Conservation (phyloP, 1,140 invertebrate species). For the Ceratina australensis region DNA sequence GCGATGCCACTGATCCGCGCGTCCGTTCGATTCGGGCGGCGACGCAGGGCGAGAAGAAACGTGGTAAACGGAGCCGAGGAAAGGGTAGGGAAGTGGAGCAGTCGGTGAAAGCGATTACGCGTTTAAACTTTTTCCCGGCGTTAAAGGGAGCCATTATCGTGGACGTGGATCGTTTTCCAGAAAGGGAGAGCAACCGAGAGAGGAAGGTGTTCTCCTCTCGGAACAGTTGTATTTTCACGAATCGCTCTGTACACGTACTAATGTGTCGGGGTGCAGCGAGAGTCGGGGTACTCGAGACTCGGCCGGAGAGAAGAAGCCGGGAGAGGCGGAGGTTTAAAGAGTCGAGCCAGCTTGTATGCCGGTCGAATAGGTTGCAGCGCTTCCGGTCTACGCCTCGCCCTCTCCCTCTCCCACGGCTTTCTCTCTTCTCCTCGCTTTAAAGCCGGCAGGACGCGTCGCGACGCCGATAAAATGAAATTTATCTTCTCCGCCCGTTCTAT, state of each 20-base stretch:
- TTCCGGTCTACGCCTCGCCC: background rate
- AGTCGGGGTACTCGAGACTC: constrained; percentile 10
- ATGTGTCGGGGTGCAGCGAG: constrained; percentile 22
- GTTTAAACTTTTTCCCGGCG: constrained; percentile 22
- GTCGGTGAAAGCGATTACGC: constrained; percentile 15
- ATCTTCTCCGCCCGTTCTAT: background rate
- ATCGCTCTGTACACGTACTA: constrained; percentile 32
- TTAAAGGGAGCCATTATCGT: constrained; percentile 21
- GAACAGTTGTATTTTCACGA: constrained; percentile 16
- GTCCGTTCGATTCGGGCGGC: background rate
- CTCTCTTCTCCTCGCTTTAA: background rate
- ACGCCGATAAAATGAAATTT: constrained; percentile 18
- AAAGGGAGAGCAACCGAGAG: background rate
- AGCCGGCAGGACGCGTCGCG: constrained; percentile 2
- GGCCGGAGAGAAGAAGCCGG: constrained; percentile 20
- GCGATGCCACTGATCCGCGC: background rate
- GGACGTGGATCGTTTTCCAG: constrained; percentile 19
- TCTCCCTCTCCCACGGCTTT: background rate
- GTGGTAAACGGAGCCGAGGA: too few relatives aligned
- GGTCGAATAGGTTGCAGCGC: constrained; percentile 30
- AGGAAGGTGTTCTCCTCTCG: background rate
- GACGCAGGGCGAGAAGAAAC: background rate
- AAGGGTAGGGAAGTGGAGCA: background rate
- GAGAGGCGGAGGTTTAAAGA: constrained; percentile 40
- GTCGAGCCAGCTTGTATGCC: constrained; percentile 14